phyloP scores from a whole-genome alignment of 2,888 invertebrate genomes.

The Hemistola chrysoprasaria region DNA sequence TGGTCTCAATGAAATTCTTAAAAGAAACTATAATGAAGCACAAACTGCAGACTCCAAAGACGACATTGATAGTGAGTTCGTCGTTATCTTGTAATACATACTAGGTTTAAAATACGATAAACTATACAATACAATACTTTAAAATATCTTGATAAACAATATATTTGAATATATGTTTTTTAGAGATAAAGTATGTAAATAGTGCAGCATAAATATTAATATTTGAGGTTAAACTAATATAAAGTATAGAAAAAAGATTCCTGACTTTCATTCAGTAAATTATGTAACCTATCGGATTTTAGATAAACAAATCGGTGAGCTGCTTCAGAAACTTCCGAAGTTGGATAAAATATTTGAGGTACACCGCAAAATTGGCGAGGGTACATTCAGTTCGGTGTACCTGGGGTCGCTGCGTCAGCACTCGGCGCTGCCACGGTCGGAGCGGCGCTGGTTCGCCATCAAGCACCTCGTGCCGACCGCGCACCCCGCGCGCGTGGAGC shows the following conservation, averaged over 20 bases:
- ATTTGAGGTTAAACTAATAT: not conserved
- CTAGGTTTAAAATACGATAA: too few species aligned
- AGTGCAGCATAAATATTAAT: too few species aligned
- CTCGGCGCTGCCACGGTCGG: conserved; percentile 49
- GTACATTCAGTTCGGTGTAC: conserved; percentile 94
- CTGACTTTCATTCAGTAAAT: too few species aligned
- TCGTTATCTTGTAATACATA: too few species aligned
- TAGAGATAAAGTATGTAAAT: too few species aligned
- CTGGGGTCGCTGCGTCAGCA: conserved; percentile 85
- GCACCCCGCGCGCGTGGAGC: conserved; percentile 90
- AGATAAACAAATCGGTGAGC: conserved; percentile 67
- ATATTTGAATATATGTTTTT: too few species aligned
- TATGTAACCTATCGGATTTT: conserved; percentile 21
- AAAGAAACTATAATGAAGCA: conserved; percentile 54
- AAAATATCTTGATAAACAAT: too few species aligned
- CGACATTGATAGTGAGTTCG: conserved; percentile 63
- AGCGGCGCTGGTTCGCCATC: conserved; percentile 87
- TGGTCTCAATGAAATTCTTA: conserved; percentile 48
- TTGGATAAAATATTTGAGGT: conserved; percentile 85
- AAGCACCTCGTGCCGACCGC: conserved; percentile 94
- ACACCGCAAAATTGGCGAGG: conserved; percentile 89
- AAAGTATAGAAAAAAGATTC: too few species aligned
- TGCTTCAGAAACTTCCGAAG: conserved; percentile 81
- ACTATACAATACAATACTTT: too few species aligned
- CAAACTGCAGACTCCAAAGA: conserved; percentile 50